These are phyloP conservation scores for Zophobas morio DNA, from an alignment of 1,140 invertebrate species.

Conservation along the genomic window DNA sequence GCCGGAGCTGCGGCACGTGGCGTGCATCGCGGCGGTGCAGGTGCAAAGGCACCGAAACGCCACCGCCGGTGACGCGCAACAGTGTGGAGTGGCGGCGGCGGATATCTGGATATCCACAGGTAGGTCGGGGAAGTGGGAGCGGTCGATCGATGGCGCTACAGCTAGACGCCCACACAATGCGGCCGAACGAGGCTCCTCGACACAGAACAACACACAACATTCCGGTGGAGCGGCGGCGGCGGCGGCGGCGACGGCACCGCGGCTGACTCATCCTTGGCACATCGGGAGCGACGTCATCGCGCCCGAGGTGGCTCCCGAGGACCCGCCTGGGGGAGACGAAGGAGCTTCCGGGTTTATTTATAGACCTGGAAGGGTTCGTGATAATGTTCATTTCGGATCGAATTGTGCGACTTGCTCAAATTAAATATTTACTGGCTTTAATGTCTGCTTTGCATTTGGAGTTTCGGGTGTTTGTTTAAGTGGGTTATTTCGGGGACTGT, in stretches of 20 bases:
- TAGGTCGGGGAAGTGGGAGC: conserved; percentile 59
- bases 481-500: too few species aligned
- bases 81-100: conserved; percentile 46
- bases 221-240: too few species aligned
- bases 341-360: too few species aligned
- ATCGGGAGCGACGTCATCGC: background rate
- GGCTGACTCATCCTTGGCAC: conserved; percentile 35
- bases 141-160: conserved; percentile 58
- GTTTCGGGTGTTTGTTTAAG: too few species aligned
- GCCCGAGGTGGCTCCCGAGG: too few species aligned
- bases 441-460: too few species aligned
- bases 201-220: conserved; percentile 34
- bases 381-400: too few species aligned
- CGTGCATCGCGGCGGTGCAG: conserved; percentile 36
- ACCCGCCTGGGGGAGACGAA: too few species aligned
- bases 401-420: too few species aligned
- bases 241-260: conserved; percentile 30
- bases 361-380: too few species aligned
- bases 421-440: too few species aligned
- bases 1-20: too few species aligned
- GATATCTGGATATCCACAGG: conserved; percentile 53
- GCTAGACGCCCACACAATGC: conserved; percentile 60
- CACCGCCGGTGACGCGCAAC: conserved; percentile 43
- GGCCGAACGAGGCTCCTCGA: conserved; percentile 50
- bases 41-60: conserved; percentile 25